Conservation (phyloP, 2,113 vertebrate species). For the Pimephales promelas region DNA sequence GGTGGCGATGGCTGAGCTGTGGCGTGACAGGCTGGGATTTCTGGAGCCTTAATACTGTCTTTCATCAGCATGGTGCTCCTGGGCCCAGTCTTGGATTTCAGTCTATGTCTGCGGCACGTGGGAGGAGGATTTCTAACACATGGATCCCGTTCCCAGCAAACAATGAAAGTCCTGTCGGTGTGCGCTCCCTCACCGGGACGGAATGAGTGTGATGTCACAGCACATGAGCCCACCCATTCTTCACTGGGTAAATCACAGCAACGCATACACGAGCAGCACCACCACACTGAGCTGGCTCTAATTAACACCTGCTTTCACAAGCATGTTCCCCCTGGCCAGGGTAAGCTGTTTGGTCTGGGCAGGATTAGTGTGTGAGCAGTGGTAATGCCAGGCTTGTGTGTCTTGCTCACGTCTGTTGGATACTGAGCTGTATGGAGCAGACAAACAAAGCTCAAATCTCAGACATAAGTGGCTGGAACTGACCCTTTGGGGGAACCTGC, state of each 20-base stretch:
- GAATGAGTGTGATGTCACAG: slow-evolving; percentile 74
- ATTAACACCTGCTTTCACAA: slow-evolving; percentile 66
- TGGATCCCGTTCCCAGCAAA: slow-evolving; percentile 77
- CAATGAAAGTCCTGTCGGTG: slow-evolving; percentile 80
- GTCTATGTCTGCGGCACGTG: slow-evolving; percentile 76
- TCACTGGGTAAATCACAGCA: slow-evolving; percentile 35
- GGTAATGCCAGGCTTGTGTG: slow-evolving; percentile 58
- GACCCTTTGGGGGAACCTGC: slow-evolving; percentile 20
- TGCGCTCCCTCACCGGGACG: slow-evolving; percentile 51
- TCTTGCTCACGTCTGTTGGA: slow-evolving; percentile 52
- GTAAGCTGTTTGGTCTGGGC: slow-evolving; percentile 60
- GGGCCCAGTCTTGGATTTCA: slow-evolving; percentile 75
- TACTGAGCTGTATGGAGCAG: slow-evolving; percentile 9
- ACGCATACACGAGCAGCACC: slow-evolving; percentile 5
- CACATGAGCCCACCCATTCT: slow-evolving; percentile 56
- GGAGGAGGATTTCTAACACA: slow-evolving; percentile 85
- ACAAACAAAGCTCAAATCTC: slow-evolving; percentile 34
- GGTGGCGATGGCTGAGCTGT: slow-evolving; percentile 57
- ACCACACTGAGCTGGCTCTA: slow-evolving; percentile 48
- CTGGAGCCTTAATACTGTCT: slow-evolving; percentile 78
- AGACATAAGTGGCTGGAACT: slow-evolving; percentile 40
- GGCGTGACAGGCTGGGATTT: slow-evolving; percentile 64
- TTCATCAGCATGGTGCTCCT: slow-evolving; percentile 73
- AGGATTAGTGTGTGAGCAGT: slow-evolving; percentile 53
- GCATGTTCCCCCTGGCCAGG: slow-evolving; percentile 41